phyloP scores from a whole-genome alignment of 2,797 vertebrate genomes.

The Rallus crepitans region DNA sequence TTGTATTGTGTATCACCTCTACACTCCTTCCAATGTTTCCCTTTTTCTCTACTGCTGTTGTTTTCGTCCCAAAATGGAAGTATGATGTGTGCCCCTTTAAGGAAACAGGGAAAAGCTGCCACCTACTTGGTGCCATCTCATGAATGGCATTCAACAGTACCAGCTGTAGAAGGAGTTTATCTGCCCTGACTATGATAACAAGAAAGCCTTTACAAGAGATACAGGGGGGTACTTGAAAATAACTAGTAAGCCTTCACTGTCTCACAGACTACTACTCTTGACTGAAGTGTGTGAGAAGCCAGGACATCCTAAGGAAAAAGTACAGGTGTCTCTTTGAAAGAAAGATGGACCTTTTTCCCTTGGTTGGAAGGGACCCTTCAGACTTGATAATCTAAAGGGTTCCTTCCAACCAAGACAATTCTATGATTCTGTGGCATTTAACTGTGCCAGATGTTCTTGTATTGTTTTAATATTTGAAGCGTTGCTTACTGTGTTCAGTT shows the following conservation, averaged over 20 bases:
- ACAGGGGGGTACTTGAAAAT: background rate
- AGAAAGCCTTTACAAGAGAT: background rate
- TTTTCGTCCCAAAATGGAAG: background rate
- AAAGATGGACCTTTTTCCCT: background rate
- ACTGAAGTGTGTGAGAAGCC: background rate
- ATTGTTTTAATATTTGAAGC: background rate
- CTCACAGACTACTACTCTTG: background rate
- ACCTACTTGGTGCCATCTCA: background rate
- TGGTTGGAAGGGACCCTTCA: too few relatives aligned
- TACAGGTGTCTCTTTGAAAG: background rate
- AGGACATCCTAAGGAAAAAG: background rate
- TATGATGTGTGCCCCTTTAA: background rate
- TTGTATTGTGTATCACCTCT: background rate
- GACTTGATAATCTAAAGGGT: too few relatives aligned
- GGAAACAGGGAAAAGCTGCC: background rate
- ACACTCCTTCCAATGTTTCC: background rate
- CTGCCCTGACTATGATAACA: background rate
- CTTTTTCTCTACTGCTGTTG: background rate
- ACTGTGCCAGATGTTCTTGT: background rate
- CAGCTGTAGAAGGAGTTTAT: slow-evolving; percentile 5
- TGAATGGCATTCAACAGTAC: background rate
- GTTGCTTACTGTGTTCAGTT: background rate
- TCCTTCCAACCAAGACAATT: too few relatives aligned
- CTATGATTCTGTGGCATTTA: background rate
- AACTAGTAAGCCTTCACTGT: background rate